Base-by-base conservation (phyloP, 1,140 invertebrate genomes). In the Maconellicoccus hirsutus region DNA sequence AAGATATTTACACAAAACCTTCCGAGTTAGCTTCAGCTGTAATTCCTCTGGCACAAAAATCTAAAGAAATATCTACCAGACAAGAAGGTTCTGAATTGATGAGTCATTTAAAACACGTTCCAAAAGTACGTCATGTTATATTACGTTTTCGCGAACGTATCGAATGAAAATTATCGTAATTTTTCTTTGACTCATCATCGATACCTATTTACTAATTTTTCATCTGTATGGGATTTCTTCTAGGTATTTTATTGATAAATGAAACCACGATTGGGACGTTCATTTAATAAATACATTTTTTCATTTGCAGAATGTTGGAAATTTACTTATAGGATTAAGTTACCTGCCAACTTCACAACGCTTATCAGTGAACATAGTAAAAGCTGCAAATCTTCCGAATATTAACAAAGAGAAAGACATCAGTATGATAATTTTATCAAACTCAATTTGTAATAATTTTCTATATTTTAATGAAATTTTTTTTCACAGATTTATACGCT, bases 251-350 rank as follows among this genome's bases (percentile, higher is more conserved):
- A n/a, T n/a, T n/a, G n/a, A n/a, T n/a, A n/a, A n/a, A n/a, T n/a
- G n/a, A n/a, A n/a, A n/a, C n/a, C n/a, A n/a, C n/a, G n/a, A n/a
- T n/a, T 52, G 6, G 42, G 2, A 52, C 16, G 42, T 16, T 52
- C 3, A 8, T 16, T 52, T 19, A 52, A 52, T n/a, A n/a, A 16
- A 8, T 52, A 52, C 6, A 3, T 52, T 19, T 52, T 16, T 19
- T 19, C n/a, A 52, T 52, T 19, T 66, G 25, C 61, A 66, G 61
- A 66, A 66, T 26, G 61, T 66, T 66, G 61, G 61, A 10, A 66
- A 66, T 66, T 8, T 66, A 25, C 25, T 66, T 10, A 26, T 66
- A 22, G 61, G 61, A 2, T 23, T 66, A 22, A 66, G 61, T 25
- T 66, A 66, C 61, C 25, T 66, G 25, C 61, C 61, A 12, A 66